Base-by-base conservation (phyloP, 2,888 invertebrate genomes). In the Arge pagana region DNA sequence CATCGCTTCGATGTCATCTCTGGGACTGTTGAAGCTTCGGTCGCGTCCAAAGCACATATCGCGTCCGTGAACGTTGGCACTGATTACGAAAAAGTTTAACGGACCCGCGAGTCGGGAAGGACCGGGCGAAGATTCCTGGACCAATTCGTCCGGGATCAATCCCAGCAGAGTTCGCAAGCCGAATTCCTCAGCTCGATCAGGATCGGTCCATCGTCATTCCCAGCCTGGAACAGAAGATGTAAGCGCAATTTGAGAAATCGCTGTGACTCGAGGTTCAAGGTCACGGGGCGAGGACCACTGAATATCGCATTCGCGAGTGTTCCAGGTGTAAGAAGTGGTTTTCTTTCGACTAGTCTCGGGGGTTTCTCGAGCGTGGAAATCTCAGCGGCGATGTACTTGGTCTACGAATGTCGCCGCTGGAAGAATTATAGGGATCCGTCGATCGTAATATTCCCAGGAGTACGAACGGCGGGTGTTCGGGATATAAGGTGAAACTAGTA, bases 401-500 rank as follows among this genome's bases (percentile, higher is more conserved):
- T 24, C 6, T 15, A 5, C 3, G n/a, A n/a, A n/a, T n/a, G n/a
- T n/a, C 7, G 8, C 8, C 8, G 23, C 13, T 2, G 16, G 23
- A 15, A 45, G 35, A 23, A 45, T 45, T 33, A 31, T 24, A 23
- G n/a, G 33, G 24, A 45, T n/a, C n/a, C n/a, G n/a, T n/a, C n/a
- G n/a, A n/a, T n/a, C n/a, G n/a, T 3, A 8, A 21, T 11, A 10
- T 35, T 11, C 26, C 2, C 26, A 15, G 11, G 21, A 18, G 8
- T 16, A 8, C 18, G 19, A 19, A 19, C 31, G 15, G 11, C 10
- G 51, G 28, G 37, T 40, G 50, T 28, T 51, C 56, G 51, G 54
- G 60, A 65, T 57, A 52, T 61, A 60, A 60, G 55, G 50, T 50
- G 43, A 52, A 42, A 48, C 57, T 57, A 54, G 58, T 57, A 50